Evolutionary conservation across 2,797 vertebrate species (phyloP).

Genomic region (Dallia pectoralis): DNA sequence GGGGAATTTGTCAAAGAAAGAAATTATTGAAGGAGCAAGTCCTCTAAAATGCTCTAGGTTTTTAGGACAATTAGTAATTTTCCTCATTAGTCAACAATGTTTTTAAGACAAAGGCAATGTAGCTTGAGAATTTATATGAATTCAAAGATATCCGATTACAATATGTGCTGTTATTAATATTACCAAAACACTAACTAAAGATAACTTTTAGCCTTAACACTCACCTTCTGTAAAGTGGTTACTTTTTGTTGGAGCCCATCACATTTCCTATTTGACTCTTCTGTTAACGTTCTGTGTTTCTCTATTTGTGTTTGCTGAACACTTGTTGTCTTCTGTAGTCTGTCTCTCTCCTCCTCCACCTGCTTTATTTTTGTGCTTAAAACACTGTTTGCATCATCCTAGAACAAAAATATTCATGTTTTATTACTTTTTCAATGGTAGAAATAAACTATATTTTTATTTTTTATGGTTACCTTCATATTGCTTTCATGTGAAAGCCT

Average conservation of each 20-base stretch:
- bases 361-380: conserved; percentile 80
- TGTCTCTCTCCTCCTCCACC: conserved; percentile 77
- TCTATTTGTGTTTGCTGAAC: conserved; percentile 83
- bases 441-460: not conserved
- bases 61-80: too few species aligned
- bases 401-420: not conserved
- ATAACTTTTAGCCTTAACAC: conserved; percentile 9
- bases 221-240: conserved; percentile 80
- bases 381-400: conserved; percentile 87
- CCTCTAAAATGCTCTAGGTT: too few species aligned
- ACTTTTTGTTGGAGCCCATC: conserved; percentile 83
- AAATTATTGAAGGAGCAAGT: too few species aligned
- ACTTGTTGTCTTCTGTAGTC: conserved; percentile 76
- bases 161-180: not conserved
- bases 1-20: too few species aligned
- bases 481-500: conserved; percentile 78
- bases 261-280: conserved; percentile 80
- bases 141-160: conserved; percentile 38
- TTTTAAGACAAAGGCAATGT: conserved; percentile 22
- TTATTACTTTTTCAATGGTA: not conserved
- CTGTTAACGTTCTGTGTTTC: conserved; percentile 82
- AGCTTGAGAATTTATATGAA: conserved; percentile 28
- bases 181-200: not conserved
- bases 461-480: conserved; percentile 76
- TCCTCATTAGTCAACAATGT: not conserved